A percentile compares a stretch with the other conserved stretches of the same genome.
Conservation (phyloP, 2,797 vertebrate genomes). For the Phalanger gymnotis region DNA sequence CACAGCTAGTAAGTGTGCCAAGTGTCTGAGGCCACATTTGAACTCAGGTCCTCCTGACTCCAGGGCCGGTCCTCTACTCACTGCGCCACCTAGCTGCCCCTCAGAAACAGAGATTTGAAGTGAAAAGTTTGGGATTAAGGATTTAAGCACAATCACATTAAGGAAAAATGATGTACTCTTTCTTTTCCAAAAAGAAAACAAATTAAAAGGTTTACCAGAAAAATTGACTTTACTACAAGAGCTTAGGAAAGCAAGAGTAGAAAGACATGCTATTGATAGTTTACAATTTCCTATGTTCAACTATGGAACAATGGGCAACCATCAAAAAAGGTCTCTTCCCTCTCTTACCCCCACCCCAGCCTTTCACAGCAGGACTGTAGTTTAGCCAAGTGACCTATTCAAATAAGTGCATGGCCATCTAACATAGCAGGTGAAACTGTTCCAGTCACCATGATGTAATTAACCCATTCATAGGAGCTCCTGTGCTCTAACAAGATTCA, state of each 20-base stretch:
- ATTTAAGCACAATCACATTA: background rate
- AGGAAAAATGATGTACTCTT: background rate
- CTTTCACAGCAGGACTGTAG: background rate
- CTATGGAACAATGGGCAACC: background rate
- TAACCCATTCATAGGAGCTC: background rate
- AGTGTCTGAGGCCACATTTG: too few species aligned
- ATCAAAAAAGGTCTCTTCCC: background rate
- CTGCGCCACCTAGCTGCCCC: too few species aligned
- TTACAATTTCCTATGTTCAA: background rate
- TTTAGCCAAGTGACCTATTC: background rate
- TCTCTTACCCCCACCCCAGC: rapidly evolving
- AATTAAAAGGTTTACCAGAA: background rate
- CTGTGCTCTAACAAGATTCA: background rate
- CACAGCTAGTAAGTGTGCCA: too few species aligned
- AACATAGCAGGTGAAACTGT: conserved; percentile 50
- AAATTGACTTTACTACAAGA: background rate
- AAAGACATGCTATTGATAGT: too few species aligned
- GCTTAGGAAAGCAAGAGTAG: background rate
- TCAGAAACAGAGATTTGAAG: background rate
- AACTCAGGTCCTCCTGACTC: too few species aligned
- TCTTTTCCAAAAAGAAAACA: background rate
- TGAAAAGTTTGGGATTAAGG: background rate
- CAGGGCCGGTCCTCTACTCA: too few species aligned
- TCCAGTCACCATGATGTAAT: rapidly evolving
- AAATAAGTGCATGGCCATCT: background rate